These are phyloP conservation scores for Theristicus caerulescens DNA, from an alignment of 2,113 vertebrate genomes.

Conservation along the genomic window DNA sequence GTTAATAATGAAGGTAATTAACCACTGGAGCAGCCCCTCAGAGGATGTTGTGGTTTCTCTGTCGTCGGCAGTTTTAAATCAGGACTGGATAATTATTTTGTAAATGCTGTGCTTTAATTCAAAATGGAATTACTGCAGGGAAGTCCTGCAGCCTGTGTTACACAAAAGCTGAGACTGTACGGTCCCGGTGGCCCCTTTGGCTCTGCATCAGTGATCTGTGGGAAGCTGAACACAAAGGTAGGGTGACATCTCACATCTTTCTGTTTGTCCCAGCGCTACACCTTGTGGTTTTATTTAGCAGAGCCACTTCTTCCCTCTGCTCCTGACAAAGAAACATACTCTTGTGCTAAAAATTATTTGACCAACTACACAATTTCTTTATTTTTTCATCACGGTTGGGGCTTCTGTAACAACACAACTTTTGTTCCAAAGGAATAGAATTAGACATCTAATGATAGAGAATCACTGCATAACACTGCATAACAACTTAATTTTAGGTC, in stretches of 20 bases:
- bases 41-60: neutral
- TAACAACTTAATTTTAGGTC: neutral
- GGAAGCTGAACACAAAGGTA: neutral
- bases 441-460: neutral
- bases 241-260: neutral
- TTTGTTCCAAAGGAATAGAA: neutral
- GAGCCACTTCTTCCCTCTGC: neutral
- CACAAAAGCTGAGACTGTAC: fast-evolving
- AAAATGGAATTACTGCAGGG: neutral
- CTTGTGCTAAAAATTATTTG: neutral
- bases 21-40: neutral
- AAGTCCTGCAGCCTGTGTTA: neutral
- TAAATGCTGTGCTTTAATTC: neutral
- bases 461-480: neutral
- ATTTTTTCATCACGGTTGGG: neutral
- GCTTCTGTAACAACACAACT: neutral
- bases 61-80: neutral
- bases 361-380: neutral
- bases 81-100: neutral
- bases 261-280: neutral
- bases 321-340: neutral
- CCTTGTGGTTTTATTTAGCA: neutral
- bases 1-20: slow-evolving; percentile 12
- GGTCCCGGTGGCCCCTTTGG: neutral
- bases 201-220: neutral